Base-by-base conservation (phyloP, 2,888 invertebrate species). In the Heliothis peltigera region DNA sequence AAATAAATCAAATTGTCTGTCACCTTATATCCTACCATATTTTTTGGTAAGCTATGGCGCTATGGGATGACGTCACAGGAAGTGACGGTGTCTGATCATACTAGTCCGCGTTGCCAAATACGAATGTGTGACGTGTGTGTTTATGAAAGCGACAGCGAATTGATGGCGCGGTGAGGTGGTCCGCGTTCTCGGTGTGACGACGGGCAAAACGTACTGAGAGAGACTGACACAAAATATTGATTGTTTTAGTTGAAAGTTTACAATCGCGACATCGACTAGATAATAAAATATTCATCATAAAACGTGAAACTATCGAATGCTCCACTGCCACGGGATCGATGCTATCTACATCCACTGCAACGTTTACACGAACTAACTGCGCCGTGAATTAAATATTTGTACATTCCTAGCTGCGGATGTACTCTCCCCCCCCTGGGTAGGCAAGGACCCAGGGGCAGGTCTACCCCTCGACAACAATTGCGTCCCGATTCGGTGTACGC, bases 381-480 rank as follows among this genome's bases (percentile, higher is more conserved):
- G 21, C 35, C 46, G 56, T 56, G 56, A 65, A 71, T 73, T 65
- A 71, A 65, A 73, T 73, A 71, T 71, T 75, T 75, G 75, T 55
- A 69, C 54, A 32, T 58, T 64, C 46, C 64, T 76, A 64, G 58
- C 48, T 53, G 6, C 47, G 25, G 39, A 49, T 56, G 28, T 59
- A 43, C 43, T 25, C 43, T 42, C 17, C 19, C 19, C 28, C 54
- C 12, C 21, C n/a, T 47, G 43, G 15, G 43, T 17, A n/a, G 74
- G 54, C 18, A 54, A 55, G 44, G 48, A 28, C 43, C 43, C 32
- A 32, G 32, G 32, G 51, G 46, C 18, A 52, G 22, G 28, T 55
- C 75, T 75, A 62, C 70, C 76, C 55, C 28, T 39, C 71, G 42
- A 58, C 64, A 76, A 64, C 71, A 71, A 76, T 70, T 49, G 55